Evolutionary conservation across 2,797 vertebrate genomes (phyloP), one percentile per base, ranked within the genome.

Genomic region (Myiotriccus ornatus): DNA sequence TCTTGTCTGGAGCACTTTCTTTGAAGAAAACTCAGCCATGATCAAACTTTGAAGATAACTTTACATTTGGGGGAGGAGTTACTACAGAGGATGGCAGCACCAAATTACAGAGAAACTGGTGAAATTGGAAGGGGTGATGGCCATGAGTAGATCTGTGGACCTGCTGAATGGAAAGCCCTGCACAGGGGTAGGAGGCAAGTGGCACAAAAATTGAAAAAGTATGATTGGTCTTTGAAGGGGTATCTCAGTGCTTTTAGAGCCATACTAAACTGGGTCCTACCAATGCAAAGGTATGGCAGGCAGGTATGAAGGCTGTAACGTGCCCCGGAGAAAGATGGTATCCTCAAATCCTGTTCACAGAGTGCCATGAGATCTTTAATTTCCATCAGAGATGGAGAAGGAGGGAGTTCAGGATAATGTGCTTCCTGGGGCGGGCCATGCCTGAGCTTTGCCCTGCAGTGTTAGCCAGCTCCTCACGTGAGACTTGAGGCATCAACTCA

Each of bases 361-460:
- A 96, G 87, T 94, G 86, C 87, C 86, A 79, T 10, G 62, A 87
- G 81, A 59, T 94, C 71, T 96, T 95, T 95, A 81, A 95, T 67
- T 94, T 94, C 87, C 44, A 62, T 83, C 81, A 59, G 78, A 95
- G 69, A 23, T 34, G 34, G 30, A 32, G 44, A 53, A 82, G 75
- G 44, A 91, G 24, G 52, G 30, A 71, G 56, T 77, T 91, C 7
- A 63, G 60, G 43, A 17, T 75, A 24, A n/a, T 10, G n/a, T 80
- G 34, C 50, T 73, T 46, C 9, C 27, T 63, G 35, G 24, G 9
- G n/a, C 47, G 37, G 46, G 24, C 17, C 0, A 0, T 12, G 16
- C 37, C 43, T 41, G 56, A 79, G 46, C 56, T 81, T 74, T 96
- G 14, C 20, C 43, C 56, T 35, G 37, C 34, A 27, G 49, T 3